Evolutionary conservation across 2,888 invertebrate genomes (phyloP), one percentile per base, ranked within the genome.

Genomic region (Lamproptera curius): DNA sequence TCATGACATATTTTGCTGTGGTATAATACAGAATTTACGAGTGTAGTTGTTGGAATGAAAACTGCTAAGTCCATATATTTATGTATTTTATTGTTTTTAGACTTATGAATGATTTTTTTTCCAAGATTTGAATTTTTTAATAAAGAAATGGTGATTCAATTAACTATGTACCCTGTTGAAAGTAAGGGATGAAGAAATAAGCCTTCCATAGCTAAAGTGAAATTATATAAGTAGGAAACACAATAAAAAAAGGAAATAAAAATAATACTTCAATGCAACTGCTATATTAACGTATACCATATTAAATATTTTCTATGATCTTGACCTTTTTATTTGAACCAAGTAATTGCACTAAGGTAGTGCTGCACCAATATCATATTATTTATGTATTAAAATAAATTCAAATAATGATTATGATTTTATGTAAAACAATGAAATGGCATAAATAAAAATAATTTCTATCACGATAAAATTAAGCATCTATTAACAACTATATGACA

Each of bases 171-270:
- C 60, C 61, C 57, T 62, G 59, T 63, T 54, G 50, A 50, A 58
- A 65, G 61, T 34, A 35, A 61, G 50, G 6, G 35, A 10, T 10
- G 51, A 46, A 41, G 53, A 50, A 53, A 57, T 66, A 70, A 73
- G 68, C 69, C 64, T 69, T 69, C 54, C 42, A 54, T 43, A 61
- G 70, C 62, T 55, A 62, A 63, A 56, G n/a, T 5, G n/a, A 28
- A 28, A 28, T 5, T 28, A 28, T 28, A 28, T n/a, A 28, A 10
- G n/a, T 2, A 9, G n/a, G 28, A 5, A 8, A 8, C 35, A 41
- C 40, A 44, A 42, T 43, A 46, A 45, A 38, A 38, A 39, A 13
- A 34, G 5, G 28, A 10, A 37, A 14, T n/a, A 34, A 28, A 41
- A 41, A 31, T 42, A 39, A 42, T 42, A 42, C 38, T 42, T 33